A percentile compares a stretch with the other conserved stretches of the same genome.
These are phyloP conservation scores for Dendroctonus ponderosae DNA, from an alignment of 1,140 invertebrate species.

Conservation along the genomic window DNA sequence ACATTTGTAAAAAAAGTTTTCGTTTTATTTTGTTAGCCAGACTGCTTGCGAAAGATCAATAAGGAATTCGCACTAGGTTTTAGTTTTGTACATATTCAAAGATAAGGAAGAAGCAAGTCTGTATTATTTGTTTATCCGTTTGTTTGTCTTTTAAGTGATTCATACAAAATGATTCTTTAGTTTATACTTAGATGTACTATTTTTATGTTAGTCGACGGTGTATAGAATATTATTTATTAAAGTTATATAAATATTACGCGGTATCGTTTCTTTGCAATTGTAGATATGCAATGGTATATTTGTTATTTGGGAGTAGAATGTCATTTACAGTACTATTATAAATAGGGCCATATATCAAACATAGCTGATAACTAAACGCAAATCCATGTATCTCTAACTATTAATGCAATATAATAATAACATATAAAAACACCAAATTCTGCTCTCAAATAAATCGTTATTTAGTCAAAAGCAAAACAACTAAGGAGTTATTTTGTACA, in stretches of 20 bases:
- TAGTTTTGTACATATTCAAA: constrained; percentile 21
- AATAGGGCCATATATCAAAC: not conserved
- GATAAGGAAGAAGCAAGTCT: constrained; percentile 17
- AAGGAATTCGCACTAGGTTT: constrained; percentile 17
- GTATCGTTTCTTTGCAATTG: constrained; percentile 13
- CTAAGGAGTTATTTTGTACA: constrained; percentile 32
- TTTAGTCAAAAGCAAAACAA: constrained; percentile 3
- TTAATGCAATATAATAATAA: not conserved
- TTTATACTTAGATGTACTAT: constrained; percentile 1
- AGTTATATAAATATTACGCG: not conserved
- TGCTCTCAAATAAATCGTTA: constrained; percentile 4
- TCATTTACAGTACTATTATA: not conserved
- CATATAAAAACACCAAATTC: not conserved
- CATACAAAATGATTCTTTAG: constrained; percentile 29
- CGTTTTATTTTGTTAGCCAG: constrained; percentile 18
- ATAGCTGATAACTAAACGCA: not conserved
- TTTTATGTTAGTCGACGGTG: not conserved
- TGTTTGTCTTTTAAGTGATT: constrained; percentile 12
- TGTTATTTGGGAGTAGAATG: not conserved
- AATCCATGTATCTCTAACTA: no score
- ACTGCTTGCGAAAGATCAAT: constrained; percentile 21
- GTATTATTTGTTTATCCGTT: constrained; percentile 29
- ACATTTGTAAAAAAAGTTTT: constrained; percentile 9
- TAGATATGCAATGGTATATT: constrained; percentile 10
- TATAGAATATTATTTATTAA: constrained; percentile 18